These are phyloP conservation scores for Clarias laeviceps DNA, from an alignment of 2,797 vertebrate genomes.

Conservation along the genomic window DNA sequence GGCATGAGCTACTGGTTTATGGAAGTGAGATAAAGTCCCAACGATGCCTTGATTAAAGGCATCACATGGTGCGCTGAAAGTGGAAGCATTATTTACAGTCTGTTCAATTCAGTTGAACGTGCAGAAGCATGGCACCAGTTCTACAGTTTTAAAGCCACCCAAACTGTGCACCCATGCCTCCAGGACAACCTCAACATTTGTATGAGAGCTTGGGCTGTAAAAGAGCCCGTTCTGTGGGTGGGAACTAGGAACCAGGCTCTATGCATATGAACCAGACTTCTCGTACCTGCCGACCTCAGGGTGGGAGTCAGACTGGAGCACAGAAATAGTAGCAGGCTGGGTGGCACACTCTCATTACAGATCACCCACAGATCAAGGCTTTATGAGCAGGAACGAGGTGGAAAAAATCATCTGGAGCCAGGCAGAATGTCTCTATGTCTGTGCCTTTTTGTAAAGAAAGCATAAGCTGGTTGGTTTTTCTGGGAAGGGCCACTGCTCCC, in stretches of 20 bases:
- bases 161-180: conserved; percentile 31
- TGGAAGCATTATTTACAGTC: conserved; percentile 42
- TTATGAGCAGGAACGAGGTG: conserved; percentile 47
- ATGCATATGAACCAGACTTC: conserved; percentile 32
- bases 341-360: conserved; percentile 57
- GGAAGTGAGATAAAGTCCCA: conserved; percentile 47
- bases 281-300: conserved; percentile 54
- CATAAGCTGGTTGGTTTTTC: conserved; percentile 44
- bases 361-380: conserved; percentile 58
- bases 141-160: conserved; percentile 43
- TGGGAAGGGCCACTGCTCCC: conserved; percentile 38
- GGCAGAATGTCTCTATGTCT: conserved; percentile 44
- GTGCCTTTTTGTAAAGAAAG: conserved; percentile 44
- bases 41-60: conserved; percentile 55
- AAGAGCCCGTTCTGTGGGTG: conserved; percentile 39
- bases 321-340: conserved; percentile 56
- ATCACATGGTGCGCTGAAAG: conserved; percentile 46
- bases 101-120: conserved; percentile 53
- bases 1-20: conserved; percentile 55
- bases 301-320: conserved; percentile 44
- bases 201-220: conserved; percentile 23
- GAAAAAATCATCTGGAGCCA: conserved; percentile 43
- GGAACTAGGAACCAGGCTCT: conserved; percentile 34
- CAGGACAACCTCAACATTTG: conserved; percentile 35
- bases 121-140: conserved; percentile 36